Evolutionary conservation across 1,140 invertebrate species (phyloP), one percentile per base, ranked within the genome.

Genomic region (Euura lappo): DNA sequence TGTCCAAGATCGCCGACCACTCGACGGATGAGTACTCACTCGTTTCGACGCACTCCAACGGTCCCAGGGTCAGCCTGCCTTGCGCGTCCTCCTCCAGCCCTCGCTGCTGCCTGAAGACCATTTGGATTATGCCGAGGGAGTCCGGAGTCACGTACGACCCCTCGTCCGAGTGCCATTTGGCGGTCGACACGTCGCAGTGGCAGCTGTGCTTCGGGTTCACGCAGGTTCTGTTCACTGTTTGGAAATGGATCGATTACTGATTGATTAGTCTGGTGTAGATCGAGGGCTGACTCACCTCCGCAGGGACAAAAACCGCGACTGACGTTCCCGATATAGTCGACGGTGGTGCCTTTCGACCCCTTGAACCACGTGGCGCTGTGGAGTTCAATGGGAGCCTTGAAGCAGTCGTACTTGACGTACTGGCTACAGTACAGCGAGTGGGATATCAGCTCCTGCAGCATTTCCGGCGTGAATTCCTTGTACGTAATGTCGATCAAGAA

Each of bases 41-140:
- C 72, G 95, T 97, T 90, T 98, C 96, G 67, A 97, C 96, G 86
- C 97, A 98, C 85, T 97, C 94, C 68, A 98, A 87, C 8, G 96
- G 95, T 4, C 96, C 96, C 10, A 98, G 86, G 1, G 95, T 97
- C 7, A 98, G 94, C 76, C 95, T 90, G 2, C 94, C 96, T 74
- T 93, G 91, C 1, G 95, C 94, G 83, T 96, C 93, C 74, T 93
- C 91, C 71, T 93, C 91, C 69, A 96, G 87, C 83, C 96, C 92
- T 75, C 93, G 92, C 79, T 97, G 95, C 80, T 97, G 96, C 43
- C 97, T 83, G 79, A 98, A 96, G 70, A 94, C 93, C 92, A 98
- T 95, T 82, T 95, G 92, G 2, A 93, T 97, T 11, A 98, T 95
- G 42, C 96, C 96, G 68, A 98, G 88, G 79, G 95, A 95, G 74